Evolutionary conservation across 2,797 vertebrate genomes (phyloP), one percentile per base, ranked within the genome.

Genomic region (Gadopsis marmoratus): DNA sequence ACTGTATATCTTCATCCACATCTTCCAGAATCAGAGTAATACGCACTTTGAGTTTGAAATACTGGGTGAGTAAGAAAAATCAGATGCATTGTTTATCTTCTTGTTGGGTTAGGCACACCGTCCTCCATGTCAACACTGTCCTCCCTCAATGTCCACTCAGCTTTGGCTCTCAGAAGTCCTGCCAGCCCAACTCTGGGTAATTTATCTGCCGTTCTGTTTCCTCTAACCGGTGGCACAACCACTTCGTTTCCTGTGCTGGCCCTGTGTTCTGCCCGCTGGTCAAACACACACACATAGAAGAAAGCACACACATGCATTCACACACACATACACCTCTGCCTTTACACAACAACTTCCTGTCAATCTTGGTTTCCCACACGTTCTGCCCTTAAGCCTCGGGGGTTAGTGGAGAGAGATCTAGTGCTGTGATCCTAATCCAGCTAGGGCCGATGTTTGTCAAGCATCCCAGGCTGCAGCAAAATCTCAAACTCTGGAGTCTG

Each of bases 151-250:
- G 82, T 89, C 83, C 84, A 87, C 84, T 84, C 82, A 79, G 81
- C 74, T 65, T 29, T 39, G 60, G 23, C 67, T 66, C 82, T 93
- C 88, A 90, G 91, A 96, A 92, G 92, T 92, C 60, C 78, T 91
- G 92, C 93, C 93, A 93, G 81, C 69, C 79, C 78, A 73, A 91
- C 89, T 89, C 78, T 74, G 84, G 81, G 85, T 92, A 81, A 95
- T 92, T 93, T 88, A 90, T 91, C 88, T 89, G 69, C 87, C 45
- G 21, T 59, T 93, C 76, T 85, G 86, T 87, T 89, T 91, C 88
- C 89, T 91, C 76, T 88, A 86, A 90, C 90, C 84, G 79, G 81
- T 92, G 87, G 87, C 90, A 92, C 84, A 79, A 90, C 84, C 71
- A 55, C 86, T 87, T 72, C 2, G 88, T 90, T 93, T 94, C 89